phyloP scores from a whole-genome alignment of 2,888 invertebrate genomes.

The Eupithecia exiguata region DNA sequence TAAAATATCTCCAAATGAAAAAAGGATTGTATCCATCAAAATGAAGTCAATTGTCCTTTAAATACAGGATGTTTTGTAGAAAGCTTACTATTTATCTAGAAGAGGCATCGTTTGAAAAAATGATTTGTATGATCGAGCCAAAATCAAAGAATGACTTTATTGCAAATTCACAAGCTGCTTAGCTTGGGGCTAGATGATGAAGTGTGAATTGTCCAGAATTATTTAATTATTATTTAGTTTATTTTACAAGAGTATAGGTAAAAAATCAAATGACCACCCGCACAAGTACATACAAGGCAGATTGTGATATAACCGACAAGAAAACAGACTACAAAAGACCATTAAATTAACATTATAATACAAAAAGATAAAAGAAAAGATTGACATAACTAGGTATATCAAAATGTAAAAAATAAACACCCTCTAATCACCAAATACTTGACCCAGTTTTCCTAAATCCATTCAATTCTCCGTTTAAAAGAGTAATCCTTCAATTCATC shows the following conservation, averaged over 20 bases:
- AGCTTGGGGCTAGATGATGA: too few species aligned
- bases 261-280: neutral
- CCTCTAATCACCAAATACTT: neutral
- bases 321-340: neutral
- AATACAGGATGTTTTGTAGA: neutral
- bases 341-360: neutral
- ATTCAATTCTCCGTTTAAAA: constrained; percentile 35
- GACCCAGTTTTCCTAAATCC: constrained; percentile 27
- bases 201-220: too few species aligned
- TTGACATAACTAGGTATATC: neutral
- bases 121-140: too few species aligned
- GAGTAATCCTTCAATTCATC: constrained; percentile 27
- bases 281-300: neutral
- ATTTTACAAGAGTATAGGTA: too few species aligned
- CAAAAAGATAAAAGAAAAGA: neutral
- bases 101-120: neutral
- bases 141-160: too few species aligned
- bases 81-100: neutral
- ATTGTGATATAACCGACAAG: neutral
- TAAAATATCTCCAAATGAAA: neutral
- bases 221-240: too few species aligned
- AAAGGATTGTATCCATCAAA: neutral
- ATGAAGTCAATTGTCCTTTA: neutral
- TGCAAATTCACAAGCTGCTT: too few species aligned
- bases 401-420: neutral